A percentile compares a stretch with the other conserved stretches of the same genome.
phyloP scores from a whole-genome alignment of 2,797 vertebrate species.

The Ataeniobius toweri region DNA sequence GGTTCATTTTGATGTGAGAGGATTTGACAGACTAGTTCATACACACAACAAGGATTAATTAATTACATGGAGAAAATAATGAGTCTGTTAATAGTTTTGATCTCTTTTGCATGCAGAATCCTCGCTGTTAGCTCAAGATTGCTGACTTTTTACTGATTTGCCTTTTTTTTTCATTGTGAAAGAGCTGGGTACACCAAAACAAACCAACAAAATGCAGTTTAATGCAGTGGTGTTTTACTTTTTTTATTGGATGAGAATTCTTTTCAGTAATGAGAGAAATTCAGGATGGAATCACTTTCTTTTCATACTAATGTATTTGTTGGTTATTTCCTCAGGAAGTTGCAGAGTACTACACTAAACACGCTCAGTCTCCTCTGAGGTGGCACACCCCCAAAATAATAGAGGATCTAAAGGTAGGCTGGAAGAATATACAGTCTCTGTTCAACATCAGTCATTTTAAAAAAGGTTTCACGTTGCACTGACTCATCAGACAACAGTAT shows the following conservation, averaged over 20 bases:
- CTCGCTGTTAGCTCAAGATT: slow-evolving; percentile 13
- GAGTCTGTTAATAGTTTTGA: slow-evolving; percentile 19
- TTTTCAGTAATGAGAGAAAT: neutral
- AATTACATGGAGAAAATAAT: slow-evolving; percentile 24
- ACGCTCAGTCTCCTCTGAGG: slow-evolving; percentile 77
- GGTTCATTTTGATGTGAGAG: slow-evolving; percentile 27
- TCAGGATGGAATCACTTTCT: neutral
- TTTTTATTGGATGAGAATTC: neutral
- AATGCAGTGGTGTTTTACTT: neutral
- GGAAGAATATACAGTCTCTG: neutral
- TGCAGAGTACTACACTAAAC: slow-evolving; percentile 80
- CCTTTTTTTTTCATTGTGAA: neutral
- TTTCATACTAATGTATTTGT: neutral
- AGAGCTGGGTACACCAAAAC: neutral
- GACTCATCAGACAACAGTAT: neutral
- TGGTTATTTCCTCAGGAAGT: slow-evolving; percentile 80
- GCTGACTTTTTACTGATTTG: neutral
- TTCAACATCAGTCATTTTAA: no score
- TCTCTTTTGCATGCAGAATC: slow-evolving; percentile 11
- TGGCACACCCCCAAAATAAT: slow-evolving; percentile 87
- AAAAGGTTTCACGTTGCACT: neutral
- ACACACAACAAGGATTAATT: slow-evolving; percentile 25
- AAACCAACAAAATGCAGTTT: neutral
- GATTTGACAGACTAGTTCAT: slow-evolving; percentile 18
- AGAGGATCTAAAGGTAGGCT: slow-evolving; percentile 88